Evolutionary conservation across 2,797 vertebrate species (phyloP).

Genomic region (Trachops cirrhosus): DNA sequence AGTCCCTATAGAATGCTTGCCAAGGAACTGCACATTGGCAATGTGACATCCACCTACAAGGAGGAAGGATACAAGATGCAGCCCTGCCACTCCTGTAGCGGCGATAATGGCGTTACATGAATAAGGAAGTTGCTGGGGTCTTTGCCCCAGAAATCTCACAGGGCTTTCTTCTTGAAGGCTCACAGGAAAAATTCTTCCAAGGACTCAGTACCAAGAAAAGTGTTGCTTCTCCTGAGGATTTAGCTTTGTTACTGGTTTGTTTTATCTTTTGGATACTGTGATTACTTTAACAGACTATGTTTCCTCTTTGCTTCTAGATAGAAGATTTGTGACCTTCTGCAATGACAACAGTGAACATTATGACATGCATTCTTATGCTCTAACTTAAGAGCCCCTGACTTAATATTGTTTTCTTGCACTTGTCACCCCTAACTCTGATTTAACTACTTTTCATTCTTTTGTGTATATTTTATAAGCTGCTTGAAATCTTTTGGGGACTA

Average conservation of each 20-base stretch:
- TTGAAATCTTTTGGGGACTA: constrained; percentile 2
- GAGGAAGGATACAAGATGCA: background rate
- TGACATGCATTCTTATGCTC: background rate
- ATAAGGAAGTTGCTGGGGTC: background rate
- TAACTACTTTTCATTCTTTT: background rate
- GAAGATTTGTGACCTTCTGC: background rate
- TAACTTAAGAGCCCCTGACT: background rate
- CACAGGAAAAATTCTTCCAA: background rate
- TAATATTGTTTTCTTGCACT: background rate
- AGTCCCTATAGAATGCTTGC: background rate
- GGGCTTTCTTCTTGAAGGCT: background rate
- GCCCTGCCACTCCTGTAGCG: background rate
- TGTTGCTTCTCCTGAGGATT: background rate
- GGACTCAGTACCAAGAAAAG: background rate
- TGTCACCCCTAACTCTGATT: background rate
- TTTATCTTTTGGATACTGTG: background rate
- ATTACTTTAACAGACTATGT: background rate
- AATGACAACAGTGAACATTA: background rate
- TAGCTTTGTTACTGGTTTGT: background rate
- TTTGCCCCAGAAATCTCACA: background rate
- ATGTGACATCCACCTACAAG: background rate
- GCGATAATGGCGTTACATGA: background rate
- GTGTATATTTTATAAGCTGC: background rate
- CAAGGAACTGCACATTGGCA: background rate
- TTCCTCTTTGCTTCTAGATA: background rate